Conservation (phyloP, 2,888 invertebrate species). For the Caenorhabditis panamensis region DNA sequence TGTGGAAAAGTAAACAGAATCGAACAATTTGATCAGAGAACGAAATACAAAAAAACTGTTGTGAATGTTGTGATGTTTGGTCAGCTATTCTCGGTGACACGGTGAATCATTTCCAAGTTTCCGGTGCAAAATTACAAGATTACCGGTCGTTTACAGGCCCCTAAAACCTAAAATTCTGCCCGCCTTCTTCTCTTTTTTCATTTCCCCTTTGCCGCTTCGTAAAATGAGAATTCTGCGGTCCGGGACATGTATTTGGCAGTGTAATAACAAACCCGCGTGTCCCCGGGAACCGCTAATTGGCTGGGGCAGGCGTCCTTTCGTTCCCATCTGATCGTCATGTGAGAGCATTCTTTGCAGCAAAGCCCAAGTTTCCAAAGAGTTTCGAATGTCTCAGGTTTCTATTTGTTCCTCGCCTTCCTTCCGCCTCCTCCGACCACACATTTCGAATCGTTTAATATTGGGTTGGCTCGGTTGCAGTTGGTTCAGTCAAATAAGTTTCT, state of each 20-base stretch:
- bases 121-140: not conserved
- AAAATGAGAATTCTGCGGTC: not conserved
- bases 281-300: slow-evolving; percentile 23
- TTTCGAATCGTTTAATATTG: slow-evolving; percentile 30
- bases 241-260: not conserved
- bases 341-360: slow-evolving; percentile 9
- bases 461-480: not conserved
- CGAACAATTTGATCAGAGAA: slow-evolving; percentile 1
- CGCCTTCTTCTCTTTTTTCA: not conserved
- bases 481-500: not conserved
- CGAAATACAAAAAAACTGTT: not conserved
- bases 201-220: not conserved
- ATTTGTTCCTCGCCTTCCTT: slow-evolving; percentile 13
- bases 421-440: slow-evolving; percentile 13
- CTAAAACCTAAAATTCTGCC: not conserved
- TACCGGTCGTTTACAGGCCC: slow-evolving; percentile 4
- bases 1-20: slow-evolving; percentile 4
- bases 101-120: slow-evolving; percentile 19
- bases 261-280: not conserved
- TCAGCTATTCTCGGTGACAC: not conserved
- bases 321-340: slow-evolving; percentile 26
- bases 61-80: slow-evolving; percentile 12
- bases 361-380: slow-evolving; percentile 22
- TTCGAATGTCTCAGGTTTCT: slow-evolving; percentile 31
- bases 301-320: slow-evolving; percentile 4